Conservation (phyloP, 1,140 invertebrate genomes). For the Gonioctena quinquepunctata region DNA sequence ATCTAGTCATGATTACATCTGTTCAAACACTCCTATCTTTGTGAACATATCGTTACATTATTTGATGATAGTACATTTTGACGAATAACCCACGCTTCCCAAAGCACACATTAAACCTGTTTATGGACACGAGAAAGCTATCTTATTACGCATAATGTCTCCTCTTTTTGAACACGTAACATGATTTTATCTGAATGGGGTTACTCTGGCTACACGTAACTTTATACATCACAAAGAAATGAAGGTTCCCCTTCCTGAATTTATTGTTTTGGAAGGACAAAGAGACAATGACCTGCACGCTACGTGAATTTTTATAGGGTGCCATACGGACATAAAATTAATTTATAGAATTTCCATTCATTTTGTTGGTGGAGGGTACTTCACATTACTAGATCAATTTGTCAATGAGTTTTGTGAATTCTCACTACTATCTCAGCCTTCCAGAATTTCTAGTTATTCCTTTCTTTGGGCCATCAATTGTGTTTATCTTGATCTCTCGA, state of each 20-base stretch:
- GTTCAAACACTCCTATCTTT: not conserved
- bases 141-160: constrained; percentile 27
- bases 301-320: not conserved
- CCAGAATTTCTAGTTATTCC: too few relatives aligned
- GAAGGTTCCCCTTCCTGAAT: not conserved
- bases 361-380: not conserved
- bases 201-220: not conserved
- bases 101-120: constrained; percentile 21
- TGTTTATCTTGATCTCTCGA: too few relatives aligned
- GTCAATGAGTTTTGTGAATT: too few relatives aligned
- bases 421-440: too few relatives aligned
- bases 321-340: not conserved
- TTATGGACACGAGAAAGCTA: constrained; percentile 28
- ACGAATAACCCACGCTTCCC: constrained; percentile 6
- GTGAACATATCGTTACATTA: constrained; percentile 1
- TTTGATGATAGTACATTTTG: constrained; percentile 10
- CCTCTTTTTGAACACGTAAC: constrained; percentile 20
- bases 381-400: too few relatives aligned
- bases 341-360: not conserved
- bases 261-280: not conserved
- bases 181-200: constrained; percentile 21
- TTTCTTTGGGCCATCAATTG: too few relatives aligned
- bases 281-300: not conserved
- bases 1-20: too few relatives aligned
- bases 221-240: constrained; percentile 1